Percentiles rank a stretch among this genome's conserved stretches.
These are phyloP conservation scores for Crepidodera aurea DNA, from an alignment of 2,888 invertebrate genomes.

Conservation along the genomic window DNA sequence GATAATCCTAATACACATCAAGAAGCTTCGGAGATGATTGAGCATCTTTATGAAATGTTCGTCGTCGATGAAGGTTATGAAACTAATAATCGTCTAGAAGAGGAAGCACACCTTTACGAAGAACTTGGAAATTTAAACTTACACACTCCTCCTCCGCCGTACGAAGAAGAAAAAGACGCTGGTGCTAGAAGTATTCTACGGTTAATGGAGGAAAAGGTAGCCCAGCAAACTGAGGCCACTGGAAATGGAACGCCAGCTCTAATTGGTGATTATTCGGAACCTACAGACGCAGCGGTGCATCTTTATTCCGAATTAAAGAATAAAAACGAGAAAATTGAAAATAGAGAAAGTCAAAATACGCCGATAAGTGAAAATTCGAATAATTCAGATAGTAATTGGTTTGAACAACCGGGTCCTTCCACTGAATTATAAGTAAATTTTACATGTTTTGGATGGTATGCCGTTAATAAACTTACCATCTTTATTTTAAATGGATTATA, in stretches of 20 bases:
- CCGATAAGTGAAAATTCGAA: conserved; percentile 64
- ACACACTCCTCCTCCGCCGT: conserved; percentile 66
- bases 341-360: conserved; percentile 43
- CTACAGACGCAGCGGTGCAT: conserved; percentile 65
- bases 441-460: too few species aligned
- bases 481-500: too few species aligned
- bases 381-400: conserved; percentile 64
- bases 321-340: conserved; percentile 58
- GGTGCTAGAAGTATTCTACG: conserved; percentile 69
- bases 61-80: conserved; percentile 74
- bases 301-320: conserved; percentile 66
- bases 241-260: conserved; percentile 55
- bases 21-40: conserved; percentile 79
- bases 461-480: too few species aligned
- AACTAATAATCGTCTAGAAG: conserved; percentile 62
- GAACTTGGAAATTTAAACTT: conserved; percentile 66
- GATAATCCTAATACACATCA: conserved; percentile 77
- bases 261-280: conserved; percentile 66
- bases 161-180: conserved; percentile 61
- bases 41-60: conserved; percentile 77
- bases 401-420: conserved; percentile 46
- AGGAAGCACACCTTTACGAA: conserved; percentile 61
- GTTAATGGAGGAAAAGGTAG: conserved; percentile 67
- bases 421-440: conserved; percentile 37
- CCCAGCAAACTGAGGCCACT: conserved; percentile 51